Evolutionary conservation across 1,140 invertebrate genomes (phyloP), one percentile per base, ranked within the genome.

Genomic region (Drosophila ohnishii): DNA sequence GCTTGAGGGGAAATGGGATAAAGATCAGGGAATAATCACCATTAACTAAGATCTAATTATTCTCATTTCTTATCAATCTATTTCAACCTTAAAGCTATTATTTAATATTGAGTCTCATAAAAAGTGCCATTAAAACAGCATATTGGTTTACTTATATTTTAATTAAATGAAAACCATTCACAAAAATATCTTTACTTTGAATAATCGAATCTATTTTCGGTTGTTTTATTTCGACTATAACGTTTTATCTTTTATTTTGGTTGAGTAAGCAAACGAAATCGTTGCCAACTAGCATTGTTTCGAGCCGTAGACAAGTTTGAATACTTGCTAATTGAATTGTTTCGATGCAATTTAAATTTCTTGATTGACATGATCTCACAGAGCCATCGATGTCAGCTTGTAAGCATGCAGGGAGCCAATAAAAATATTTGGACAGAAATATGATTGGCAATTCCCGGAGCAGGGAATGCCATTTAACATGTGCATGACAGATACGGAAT

Each of bases 291-390:
- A 13, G 19, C 30, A 53, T 70, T 67, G 60, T 66, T 64, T 25
- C 11, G 6, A 11, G 11, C 1, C 9, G n/a, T 6, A 47, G 37
- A 13, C 34, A 9, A 55, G 28, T 25, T 45, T 37, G 32, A 53
- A 45, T 35, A 55, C 22, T 56, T 71, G 34, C 44, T 71, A 58
- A 71, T 71, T 71, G 42, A 71, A 71, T 71, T 71, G 48, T 71
- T 71, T 40, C n/a, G 22, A 8, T 71, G 35, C 42, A 58, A 58
- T 66, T 66, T 39, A 42, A 40, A 59, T 63, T 60, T 60, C 37
- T 19, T 59, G 55, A 63, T 63, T 57, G 50, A 40, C 34, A 48
- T 58, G 51, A 58, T 71, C 67, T 40, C 14, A n/a, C 5, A 2
- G 55, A 32, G 45, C n/a, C 19, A 16, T 16, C 14, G 5, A 37